A percentile compares a stretch with the other conserved stretches of the same genome.
These are phyloP conservation scores for Capitella teleta DNA, from an alignment of 1,140 invertebrate species.

Conservation along the genomic window DNA sequence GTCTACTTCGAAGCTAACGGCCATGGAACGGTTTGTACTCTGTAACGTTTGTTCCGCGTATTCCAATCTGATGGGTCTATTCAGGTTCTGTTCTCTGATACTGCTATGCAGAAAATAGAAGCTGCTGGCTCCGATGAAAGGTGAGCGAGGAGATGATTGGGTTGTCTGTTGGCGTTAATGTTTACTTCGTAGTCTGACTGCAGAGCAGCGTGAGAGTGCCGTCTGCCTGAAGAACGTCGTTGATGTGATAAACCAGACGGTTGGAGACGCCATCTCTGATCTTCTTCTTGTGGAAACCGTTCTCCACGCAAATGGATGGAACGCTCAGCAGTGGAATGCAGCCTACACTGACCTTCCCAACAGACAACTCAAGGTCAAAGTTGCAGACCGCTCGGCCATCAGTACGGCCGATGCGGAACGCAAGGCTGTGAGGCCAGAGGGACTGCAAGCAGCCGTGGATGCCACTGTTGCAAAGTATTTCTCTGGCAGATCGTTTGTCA, in stretches of 20 bases:
- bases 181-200: not conserved
- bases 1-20: conserved; percentile 99
- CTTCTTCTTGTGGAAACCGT: conserved; percentile 88
- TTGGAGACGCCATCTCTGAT: conserved; percentile 94
- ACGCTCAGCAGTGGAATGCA: conserved; percentile 63
- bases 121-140: conserved; percentile 13
- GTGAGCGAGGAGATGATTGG: conserved; percentile 10
- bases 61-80: too few species aligned
- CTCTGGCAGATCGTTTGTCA: conserved; percentile 70
- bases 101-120: conserved; percentile 21
- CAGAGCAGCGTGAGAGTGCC: not conserved
- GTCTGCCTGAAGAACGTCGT: not conserved
- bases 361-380: conserved; percentile 73
- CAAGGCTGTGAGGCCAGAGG: conserved; percentile 61
- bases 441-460: conserved; percentile 74
- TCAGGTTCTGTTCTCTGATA: conserved; percentile 36
- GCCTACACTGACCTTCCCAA: conserved; percentile 78
- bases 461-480: conserved; percentile 54
- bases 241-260: conserved; percentile 50
- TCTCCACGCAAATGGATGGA: conserved; percentile 67
- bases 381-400: conserved; percentile 68
- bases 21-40: conserved; percentile 67
- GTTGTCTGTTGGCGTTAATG: not conserved
- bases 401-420: conserved; percentile 77
- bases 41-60: not conserved